Evolutionary conservation across 1,140 invertebrate species (phyloP).

Genomic region (Lucilia sericata): DNA sequence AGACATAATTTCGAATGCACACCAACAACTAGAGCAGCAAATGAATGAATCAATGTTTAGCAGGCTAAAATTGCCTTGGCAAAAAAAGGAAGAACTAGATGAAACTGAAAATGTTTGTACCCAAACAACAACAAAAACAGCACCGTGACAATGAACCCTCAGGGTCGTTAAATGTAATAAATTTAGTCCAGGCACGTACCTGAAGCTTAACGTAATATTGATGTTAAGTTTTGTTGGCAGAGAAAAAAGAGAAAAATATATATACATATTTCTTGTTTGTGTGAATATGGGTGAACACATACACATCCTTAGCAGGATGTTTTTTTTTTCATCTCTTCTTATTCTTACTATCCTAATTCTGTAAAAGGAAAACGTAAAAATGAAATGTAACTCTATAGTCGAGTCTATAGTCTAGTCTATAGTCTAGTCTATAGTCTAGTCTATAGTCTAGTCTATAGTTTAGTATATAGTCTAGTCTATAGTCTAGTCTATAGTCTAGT

Average conservation of each 20-base stretch:
- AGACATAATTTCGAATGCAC: too few relatives aligned
- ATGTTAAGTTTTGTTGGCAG: constrained; percentile 6
- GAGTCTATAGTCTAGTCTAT: too few relatives aligned
- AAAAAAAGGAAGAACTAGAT: not conserved
- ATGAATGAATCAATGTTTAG: too few relatives aligned
- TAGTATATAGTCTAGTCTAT: too few relatives aligned
- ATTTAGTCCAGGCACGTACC: constrained; percentile 46
- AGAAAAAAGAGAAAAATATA: too few relatives aligned
- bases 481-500: too few relatives aligned
- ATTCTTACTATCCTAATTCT: not conserved
- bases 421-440: too few relatives aligned
- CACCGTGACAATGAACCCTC: constrained; percentile 43
- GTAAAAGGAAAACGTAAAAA: not conserved
- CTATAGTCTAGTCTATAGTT: too few relatives aligned
- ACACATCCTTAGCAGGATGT: not conserved
- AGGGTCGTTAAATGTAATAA: constrained; percentile 39
- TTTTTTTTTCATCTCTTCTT: not conserved
- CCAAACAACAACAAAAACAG: not conserved
- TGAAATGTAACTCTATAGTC: not conserved
- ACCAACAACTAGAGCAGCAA: too few relatives aligned
- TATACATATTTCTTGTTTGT: too few relatives aligned
- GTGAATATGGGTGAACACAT: too few relatives aligned
- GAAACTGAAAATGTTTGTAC: not conserved
- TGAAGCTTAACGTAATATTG: constrained; percentile 39
- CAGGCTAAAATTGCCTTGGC: too few relatives aligned